Percentiles rank a stretch among this genome's conserved stretches.
These are phyloP conservation scores for Tachina fera DNA, from an alignment of 2,888 invertebrate species.

Conservation along the genomic window DNA sequence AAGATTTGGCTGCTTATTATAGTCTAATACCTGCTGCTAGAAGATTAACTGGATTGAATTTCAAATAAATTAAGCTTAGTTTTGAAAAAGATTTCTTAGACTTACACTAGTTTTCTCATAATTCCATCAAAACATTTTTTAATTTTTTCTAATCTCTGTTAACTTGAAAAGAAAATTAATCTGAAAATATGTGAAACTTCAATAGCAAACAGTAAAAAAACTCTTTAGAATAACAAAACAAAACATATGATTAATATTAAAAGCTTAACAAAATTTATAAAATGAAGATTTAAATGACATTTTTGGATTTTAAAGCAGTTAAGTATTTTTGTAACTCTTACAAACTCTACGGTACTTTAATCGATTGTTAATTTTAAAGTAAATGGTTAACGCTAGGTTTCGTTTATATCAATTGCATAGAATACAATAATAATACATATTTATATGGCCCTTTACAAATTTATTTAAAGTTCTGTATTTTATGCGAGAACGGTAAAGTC, in stretches of 20 bases:
- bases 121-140: conserved; percentile 20
- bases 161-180: not conserved
- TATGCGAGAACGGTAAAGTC: too few species aligned
- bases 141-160: not conserved
- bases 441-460: too few species aligned
- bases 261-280: conserved; percentile 3
- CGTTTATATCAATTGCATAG: not conserved
- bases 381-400: not conserved
- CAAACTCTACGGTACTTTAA: not conserved
- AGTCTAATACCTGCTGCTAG: not conserved
- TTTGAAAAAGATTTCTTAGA: not conserved
- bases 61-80: not conserved
- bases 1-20: not conserved
- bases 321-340: not conserved
- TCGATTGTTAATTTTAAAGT: not conserved
- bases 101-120: not conserved
- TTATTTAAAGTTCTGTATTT: too few species aligned
- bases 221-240: not conserved
- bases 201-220: not conserved
- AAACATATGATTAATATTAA: not conserved
- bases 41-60: conserved; percentile 14
- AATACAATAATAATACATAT: too few species aligned
- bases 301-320: not conserved
- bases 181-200: not conserved
- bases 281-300: not conserved